A percentile compares a stretch with the other conserved stretches of the same genome.
Conservation (phyloP, 2,888 invertebrate genomes). For the Falcaria lacertinaria region DNA sequence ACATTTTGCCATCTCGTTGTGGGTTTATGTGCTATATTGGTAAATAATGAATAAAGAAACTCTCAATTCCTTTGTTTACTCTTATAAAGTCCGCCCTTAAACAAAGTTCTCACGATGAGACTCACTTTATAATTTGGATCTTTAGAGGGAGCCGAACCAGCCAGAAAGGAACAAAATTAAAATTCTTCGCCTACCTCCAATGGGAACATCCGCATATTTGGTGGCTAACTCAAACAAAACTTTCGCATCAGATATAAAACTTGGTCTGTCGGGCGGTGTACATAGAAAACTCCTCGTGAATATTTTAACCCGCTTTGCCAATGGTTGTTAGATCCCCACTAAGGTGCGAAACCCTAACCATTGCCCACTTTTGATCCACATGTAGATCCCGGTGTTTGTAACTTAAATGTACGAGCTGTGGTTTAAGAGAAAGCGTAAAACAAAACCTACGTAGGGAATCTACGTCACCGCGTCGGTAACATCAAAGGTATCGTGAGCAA, state of each 20-base stretch:
- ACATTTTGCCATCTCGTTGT: no score
- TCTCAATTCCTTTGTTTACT: no score
- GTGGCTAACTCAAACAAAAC: slow-evolving; percentile 1
- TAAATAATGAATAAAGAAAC: no score
- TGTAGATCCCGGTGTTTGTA: no score
- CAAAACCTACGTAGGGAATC: neutral
- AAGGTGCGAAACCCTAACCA: no score
- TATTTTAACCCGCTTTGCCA: neutral
- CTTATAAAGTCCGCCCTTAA: no score
- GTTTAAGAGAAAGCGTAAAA: neutral
- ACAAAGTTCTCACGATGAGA: no score
- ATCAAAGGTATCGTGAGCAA: neutral
- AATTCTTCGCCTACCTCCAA: neutral
- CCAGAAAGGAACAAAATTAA: slow-evolving; percentile 1
- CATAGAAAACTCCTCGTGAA: neutral
- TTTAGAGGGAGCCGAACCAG: no score
- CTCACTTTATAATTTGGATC: no score
- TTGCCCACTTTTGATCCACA: no score
- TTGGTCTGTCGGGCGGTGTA: slow-evolving; percentile 1
- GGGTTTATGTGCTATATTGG: no score
- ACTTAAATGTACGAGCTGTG: neutral
- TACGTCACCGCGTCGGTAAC: neutral
- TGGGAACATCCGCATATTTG: slow-evolving; percentile 1
- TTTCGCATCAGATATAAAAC: neutral
- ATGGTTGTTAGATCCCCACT: neutral